phyloP scores from a whole-genome alignment of 1,140 invertebrate species.

The Yoshiicerus persimilis region DNA sequence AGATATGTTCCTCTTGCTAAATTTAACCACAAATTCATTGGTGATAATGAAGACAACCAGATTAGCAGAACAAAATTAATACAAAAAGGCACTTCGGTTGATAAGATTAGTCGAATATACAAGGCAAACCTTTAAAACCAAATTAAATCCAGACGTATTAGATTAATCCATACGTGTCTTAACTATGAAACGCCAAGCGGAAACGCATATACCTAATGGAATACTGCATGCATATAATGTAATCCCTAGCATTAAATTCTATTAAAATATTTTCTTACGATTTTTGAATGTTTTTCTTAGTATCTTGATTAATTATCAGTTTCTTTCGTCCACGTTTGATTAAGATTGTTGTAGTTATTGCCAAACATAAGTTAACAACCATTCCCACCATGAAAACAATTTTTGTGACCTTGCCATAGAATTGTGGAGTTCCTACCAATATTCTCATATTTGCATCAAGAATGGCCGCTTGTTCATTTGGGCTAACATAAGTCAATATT shows the following conservation, averaged over 20 bases:
- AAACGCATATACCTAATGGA: too few species aligned
- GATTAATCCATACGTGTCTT: too few species aligned
- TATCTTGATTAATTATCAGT: neutral
- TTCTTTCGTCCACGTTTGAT: neutral
- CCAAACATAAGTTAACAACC: neutral
- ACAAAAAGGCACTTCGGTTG: neutral
- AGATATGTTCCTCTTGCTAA: neutral
- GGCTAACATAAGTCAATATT: neutral
- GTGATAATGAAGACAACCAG: neutral
- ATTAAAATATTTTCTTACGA: neutral
- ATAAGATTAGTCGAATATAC: neutral
- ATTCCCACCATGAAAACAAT: neutral
- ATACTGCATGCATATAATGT: too few species aligned
- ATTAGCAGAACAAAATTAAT: neutral
- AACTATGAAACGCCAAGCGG: too few species aligned
- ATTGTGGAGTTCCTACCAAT: neutral
- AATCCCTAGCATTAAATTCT: too few species aligned
- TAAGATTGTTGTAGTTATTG: neutral
- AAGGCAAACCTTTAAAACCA: neutral
- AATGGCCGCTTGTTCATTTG: neutral
- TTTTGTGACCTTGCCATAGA: neutral
- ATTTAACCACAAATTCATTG: neutral
- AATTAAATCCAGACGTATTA: neutral
- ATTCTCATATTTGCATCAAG: neutral
- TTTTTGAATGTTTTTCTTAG: neutral